Evolutionary conservation across 2,888 invertebrate species (phyloP), one percentile per base, ranked within the genome.

Genomic region (Pinctada fucata): DNA sequence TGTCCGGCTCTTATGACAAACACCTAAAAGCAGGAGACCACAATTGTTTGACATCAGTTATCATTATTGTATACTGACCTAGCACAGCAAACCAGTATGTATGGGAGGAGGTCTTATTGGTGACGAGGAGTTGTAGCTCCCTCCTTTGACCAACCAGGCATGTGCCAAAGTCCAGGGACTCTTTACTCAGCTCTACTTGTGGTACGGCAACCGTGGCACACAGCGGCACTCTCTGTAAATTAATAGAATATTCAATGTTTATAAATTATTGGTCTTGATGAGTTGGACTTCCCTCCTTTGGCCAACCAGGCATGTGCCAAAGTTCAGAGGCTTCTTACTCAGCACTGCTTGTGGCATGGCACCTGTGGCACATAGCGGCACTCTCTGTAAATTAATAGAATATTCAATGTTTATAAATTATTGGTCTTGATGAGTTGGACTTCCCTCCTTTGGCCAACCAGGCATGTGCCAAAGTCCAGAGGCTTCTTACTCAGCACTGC

Each of bases 231-330:
- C 73, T 83, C 91, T 92, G 86, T 3, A 83, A 83, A 47, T 65
- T 47, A 51, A 73, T 65, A 47, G 58, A 64, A 31, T n/a, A 76
- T 31, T 31, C 31, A 31, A 31, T 31, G 31, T 31, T 31, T 31
- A 31, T 31, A 31, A 31, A 31, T 76, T 80, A 79, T 91, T 91
- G 6, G 82, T 75, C 31, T 90, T 85, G 67, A 85, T 75, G 10
- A 92, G 71, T 75, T 91, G 88, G 67, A 89, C 75, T 58, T 89
- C 88, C 6, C 90, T 74, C 10, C 84, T 81, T 84, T 92, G 92
- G 4, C 91, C 92, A 31, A 92, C 91, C 16, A 91, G 85, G 82
- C 92, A 92, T 1, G 87, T 88, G 10, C 91, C 91, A 83, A 92
- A 92, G 84, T 92, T 90, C n/a, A 92, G 79, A 3, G 82, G 82